Percentiles rank a stretch among this genome's conserved stretches.
Conservation (phyloP, 2,113 vertebrate genomes). For the Solea solea region DNA sequence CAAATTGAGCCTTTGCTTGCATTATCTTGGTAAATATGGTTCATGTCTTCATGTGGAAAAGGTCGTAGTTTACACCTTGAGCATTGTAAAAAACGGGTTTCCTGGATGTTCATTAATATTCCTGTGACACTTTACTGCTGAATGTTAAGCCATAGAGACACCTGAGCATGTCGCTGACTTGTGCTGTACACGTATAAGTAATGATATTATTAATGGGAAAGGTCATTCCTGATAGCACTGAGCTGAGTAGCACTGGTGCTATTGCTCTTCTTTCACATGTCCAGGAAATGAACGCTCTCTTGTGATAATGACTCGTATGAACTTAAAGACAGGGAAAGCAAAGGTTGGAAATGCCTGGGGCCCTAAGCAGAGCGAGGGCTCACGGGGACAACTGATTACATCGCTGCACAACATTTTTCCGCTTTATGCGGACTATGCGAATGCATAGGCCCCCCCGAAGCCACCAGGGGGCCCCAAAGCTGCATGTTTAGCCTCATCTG, state of each 20-base stretch:
- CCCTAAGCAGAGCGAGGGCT: too few relatives aligned
- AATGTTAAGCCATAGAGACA: not conserved
- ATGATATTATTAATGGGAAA: slow-evolving; percentile 7
- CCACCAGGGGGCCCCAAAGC: too few relatives aligned
- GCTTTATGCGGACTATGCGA: too few relatives aligned
- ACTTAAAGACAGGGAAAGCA: not conserved
- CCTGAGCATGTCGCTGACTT: not conserved
- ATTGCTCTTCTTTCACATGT: not conserved
- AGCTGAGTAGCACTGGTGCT: not conserved
- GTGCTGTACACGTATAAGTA: not conserved
- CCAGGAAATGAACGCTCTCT: not conserved
- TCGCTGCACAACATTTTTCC: too few relatives aligned
- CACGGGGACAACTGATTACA: too few relatives aligned
- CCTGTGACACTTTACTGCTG: not conserved
- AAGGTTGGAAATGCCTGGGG: too few relatives aligned
- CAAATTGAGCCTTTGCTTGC: not conserved
- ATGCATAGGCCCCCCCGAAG: too few relatives aligned
- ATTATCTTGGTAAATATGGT: not conserved
- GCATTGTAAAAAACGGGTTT: not conserved
- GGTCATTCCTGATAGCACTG: not conserved
- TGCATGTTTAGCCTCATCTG: too few relatives aligned
- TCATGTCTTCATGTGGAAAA: not conserved
- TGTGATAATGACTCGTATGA: not conserved
- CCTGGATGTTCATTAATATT: not conserved
- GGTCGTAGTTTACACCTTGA: not conserved